Evolutionary conservation across 2,888 invertebrate genomes (phyloP).

Genomic region (Apodemia duryi): DNA sequence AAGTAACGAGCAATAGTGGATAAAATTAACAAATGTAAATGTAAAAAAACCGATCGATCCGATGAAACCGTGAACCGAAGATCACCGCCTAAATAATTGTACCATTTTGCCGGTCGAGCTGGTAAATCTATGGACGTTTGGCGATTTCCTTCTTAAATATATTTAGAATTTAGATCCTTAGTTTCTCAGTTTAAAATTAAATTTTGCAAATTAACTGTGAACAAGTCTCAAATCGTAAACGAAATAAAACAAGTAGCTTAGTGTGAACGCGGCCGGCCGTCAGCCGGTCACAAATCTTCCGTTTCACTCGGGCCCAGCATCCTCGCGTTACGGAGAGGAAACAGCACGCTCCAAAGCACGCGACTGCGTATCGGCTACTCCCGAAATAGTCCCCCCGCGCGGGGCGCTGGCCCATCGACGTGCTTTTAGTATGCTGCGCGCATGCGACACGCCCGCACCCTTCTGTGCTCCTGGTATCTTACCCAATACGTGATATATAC

Average conservation of each 20-base stretch:
- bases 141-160: too few relatives aligned
- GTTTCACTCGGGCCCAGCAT: constrained; percentile 76
- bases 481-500: constrained; percentile 49
- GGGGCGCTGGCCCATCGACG: constrained; percentile 71
- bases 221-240: neutral
- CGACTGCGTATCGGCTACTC: constrained; percentile 78
- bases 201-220: neutral
- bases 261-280: constrained; percentile 35
- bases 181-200: too few relatives aligned
- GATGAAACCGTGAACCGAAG: too few relatives aligned
- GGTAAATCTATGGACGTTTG: too few relatives aligned
- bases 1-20: too few relatives aligned
- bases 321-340: constrained; percentile 70
- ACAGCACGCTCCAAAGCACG: constrained; percentile 78
- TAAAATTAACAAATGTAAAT: too few relatives aligned
- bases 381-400: constrained; percentile 75
- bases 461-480: constrained; percentile 64
- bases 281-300: constrained; percentile 73
- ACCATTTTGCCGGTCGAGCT: too few relatives aligned
- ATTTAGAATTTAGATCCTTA: too few relatives aligned
- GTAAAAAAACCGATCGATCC: too few relatives aligned
- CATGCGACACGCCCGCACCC: constrained; percentile 79
- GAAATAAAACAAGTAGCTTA: constrained; percentile 22
- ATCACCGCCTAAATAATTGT: too few relatives aligned
- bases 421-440: constrained; percentile 80